phyloP scores from a whole-genome alignment of 1,140 invertebrate genomes.

The Cecropterus lyciades region DNA sequence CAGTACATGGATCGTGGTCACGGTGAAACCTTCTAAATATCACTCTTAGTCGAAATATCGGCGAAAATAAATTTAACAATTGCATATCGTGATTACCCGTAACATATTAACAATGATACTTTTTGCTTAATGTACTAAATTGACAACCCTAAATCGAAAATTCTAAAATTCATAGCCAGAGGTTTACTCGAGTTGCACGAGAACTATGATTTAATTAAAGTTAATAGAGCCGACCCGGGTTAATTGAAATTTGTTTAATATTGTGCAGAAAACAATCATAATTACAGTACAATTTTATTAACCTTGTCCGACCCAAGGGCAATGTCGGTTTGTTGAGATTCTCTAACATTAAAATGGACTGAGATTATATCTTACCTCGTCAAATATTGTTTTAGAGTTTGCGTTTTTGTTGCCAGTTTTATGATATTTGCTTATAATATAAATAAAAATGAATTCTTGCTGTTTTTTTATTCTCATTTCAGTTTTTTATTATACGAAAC shows the following conservation, averaged over 20 bases:
- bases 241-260: constrained; percentile 76
- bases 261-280: constrained; percentile 53
- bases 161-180: constrained; percentile 37
- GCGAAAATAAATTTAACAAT: too few species aligned
- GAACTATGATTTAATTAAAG: constrained; percentile 77
- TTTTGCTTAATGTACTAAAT: neutral
- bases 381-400: neutral
- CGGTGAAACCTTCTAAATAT: too few species aligned
- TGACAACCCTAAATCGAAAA: constrained; percentile 45
- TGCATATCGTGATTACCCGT: too few species aligned
- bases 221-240: constrained; percentile 59
- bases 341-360: constrained; percentile 26
- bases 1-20: too few species aligned
- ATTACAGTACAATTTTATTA: constrained; percentile 61
- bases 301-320: constrained; percentile 51
- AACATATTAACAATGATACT: too few species aligned
- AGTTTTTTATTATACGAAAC: too few species aligned
- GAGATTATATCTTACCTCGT: neutral
- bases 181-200: constrained; percentile 52
- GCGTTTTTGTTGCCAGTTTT: too few species aligned
- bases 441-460: too few species aligned
- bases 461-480: neutral
- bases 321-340: constrained; percentile 35
- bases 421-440: too few species aligned
- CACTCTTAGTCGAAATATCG: too few species aligned